phyloP scores from a whole-genome alignment of 2,113 vertebrate species.

The Erinaceus europaeus region DNA sequence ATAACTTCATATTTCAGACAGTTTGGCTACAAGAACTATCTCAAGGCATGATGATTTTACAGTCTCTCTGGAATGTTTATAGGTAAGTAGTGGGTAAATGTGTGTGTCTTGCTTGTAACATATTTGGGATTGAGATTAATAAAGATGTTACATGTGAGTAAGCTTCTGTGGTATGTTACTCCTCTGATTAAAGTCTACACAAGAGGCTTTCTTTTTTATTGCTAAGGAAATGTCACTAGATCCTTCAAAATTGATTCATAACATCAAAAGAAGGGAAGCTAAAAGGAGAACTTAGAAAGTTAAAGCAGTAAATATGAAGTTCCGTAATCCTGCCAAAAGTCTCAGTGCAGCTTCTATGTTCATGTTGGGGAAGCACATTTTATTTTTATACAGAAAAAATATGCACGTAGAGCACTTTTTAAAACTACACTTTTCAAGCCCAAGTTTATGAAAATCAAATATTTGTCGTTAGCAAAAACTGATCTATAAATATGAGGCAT shows the following conservation, averaged over 20 bases:
- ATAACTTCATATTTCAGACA: neutral
- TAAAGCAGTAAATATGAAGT: constrained; percentile 46
- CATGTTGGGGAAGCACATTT: neutral
- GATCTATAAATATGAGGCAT: neutral
- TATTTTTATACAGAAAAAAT: constrained; percentile 2
- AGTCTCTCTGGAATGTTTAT: neutral
- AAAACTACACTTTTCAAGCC: constrained; percentile 12
- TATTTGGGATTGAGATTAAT: constrained; percentile 30
- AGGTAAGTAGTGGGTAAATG: constrained; percentile 36
- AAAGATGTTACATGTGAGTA: constrained; percentile 15
- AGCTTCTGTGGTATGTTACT: neutral
- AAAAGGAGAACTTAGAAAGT: constrained; percentile 51
- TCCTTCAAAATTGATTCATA: constrained; percentile 62
- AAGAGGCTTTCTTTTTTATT: constrained; percentile 39
- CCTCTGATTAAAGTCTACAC: constrained; percentile 37
- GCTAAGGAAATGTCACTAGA: constrained; percentile 57
- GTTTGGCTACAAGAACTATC: neutral
- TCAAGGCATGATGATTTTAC: neutral
- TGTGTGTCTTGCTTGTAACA: neutral
- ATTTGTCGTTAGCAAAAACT: constrained; percentile 11
- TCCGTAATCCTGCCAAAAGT: constrained; percentile 31
- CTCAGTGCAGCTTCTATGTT: neutral
- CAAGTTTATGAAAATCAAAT: neutral
- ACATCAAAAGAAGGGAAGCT: constrained; percentile 60
- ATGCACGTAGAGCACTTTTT: neutral